Evolutionary conservation across 2,113 vertebrate genomes (phyloP).

Genomic region (Anser cygnoides): DNA sequence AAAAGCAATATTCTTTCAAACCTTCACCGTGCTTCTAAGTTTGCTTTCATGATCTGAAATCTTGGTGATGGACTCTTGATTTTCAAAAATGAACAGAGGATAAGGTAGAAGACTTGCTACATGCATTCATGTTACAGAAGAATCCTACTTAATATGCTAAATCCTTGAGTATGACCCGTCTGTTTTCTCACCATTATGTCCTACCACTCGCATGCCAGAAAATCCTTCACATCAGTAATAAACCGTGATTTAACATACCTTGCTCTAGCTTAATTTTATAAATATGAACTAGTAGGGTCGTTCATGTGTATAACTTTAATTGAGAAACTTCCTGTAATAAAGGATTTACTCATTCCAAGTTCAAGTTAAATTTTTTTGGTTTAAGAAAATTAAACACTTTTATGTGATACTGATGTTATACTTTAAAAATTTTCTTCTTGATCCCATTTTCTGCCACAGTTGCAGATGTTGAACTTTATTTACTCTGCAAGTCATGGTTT

Average conservation of each 20-base stretch:
- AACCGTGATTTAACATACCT: not conserved
- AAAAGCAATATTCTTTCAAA: not conserved
- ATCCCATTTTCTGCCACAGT: not conserved
- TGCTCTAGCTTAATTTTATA: not conserved
- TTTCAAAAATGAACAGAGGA: not conserved
- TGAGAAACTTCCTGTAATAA: not conserved
- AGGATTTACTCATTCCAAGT: not conserved
- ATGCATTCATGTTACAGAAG: not conserved
- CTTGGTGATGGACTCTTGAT: accelerated
- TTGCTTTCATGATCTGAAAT: not conserved
- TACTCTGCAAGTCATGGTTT: not conserved
- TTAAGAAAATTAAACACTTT: not conserved
- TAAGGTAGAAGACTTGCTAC: not conserved
- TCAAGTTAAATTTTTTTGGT: not conserved
- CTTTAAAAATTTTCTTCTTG: not conserved
- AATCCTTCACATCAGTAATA: not conserved
- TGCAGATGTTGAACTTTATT: not conserved
- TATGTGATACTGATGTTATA: accelerated
- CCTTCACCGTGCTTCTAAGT: not conserved
- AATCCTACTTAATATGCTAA: not conserved
- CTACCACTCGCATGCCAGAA: not conserved
- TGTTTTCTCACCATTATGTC: not conserved
- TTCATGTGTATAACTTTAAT: not conserved
- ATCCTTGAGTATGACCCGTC: not conserved
- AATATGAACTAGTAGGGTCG: not conserved